A percentile compares a stretch with the other conserved stretches of the same genome.
phyloP scores from a whole-genome alignment of 2,797 vertebrate genomes.

The Bradypus variegatus region DNA sequence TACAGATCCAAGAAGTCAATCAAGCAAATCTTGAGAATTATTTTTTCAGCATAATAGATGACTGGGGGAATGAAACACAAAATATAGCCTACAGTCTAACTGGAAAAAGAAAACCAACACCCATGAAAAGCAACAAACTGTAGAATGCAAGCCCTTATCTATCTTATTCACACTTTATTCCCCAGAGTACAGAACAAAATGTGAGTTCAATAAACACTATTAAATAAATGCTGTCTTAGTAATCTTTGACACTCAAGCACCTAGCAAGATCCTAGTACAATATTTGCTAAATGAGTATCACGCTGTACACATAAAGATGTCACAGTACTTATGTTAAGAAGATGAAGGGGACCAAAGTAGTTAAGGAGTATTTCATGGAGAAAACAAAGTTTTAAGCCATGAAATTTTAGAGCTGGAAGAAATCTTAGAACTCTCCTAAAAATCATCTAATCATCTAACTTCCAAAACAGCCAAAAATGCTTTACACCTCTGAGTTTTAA shows the following conservation, averaged over 20 bases:
- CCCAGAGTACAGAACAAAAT: background rate
- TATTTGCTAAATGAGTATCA: background rate
- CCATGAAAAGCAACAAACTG: background rate
- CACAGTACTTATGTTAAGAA: background rate
- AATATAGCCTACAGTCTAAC: background rate
- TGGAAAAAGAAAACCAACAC: background rate
- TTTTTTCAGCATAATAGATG: background rate
- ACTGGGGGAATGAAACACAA: background rate
- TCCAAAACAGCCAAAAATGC: background rate
- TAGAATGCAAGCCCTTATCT: background rate
- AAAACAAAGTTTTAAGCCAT: background rate
- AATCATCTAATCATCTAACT: background rate
- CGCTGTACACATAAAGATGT: background rate
- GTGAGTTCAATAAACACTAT: background rate
- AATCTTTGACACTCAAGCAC: background rate
- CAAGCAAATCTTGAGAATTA: conserved; percentile 30
- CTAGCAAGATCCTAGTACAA: conserved; percentile 4
- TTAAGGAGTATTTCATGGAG: background rate
- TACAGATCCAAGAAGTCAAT: conserved; percentile 23
- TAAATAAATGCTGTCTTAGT: background rate
- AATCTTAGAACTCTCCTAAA: background rate
- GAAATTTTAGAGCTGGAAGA: conserved; percentile 2
- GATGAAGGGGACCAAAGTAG: background rate
- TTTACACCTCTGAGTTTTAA: background rate
- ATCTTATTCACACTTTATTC: background rate